Evolutionary conservation across 2,888 invertebrate species (phyloP), one percentile per base, ranked within the genome.

Genomic region (Spilosoma lubricipeda): DNA sequence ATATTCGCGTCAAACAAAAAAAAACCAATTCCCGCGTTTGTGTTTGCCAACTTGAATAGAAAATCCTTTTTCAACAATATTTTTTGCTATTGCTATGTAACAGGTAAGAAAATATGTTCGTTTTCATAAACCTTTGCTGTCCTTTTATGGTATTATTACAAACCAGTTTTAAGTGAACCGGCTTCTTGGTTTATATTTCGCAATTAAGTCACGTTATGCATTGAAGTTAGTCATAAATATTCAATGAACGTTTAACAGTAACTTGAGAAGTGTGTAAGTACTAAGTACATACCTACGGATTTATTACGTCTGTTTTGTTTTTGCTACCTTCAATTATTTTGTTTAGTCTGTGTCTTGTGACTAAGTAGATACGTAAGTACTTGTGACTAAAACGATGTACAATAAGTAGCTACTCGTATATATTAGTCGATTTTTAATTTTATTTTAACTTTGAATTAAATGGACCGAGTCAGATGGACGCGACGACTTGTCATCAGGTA

Each of bases 131-230:
- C 67, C 45, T 66, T 75, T 74, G 18, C 30, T 72, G 52, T 65
- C 74, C 48, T 2, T 77, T 70, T 13, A 82, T 52, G 79, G 74
- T 79, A 77, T 83, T 83, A 84, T 76, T 78, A 33, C 63, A 80
- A 81, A 84, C 82, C 72, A 76, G 82, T 78, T 76, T 76, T 65
- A 68, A 63, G 69, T 75, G 72, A 79, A 82, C 77, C 74, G 79
- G 80, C 80, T 82, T 77, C 80, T 81, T 67, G 76, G 76, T 68
- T 74, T 73, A 81, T 81, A 83, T 85, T 85, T 85, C 80, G 80
- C 79, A 83, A 85, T 82, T 79, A 80, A 83, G 76, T 80, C 84
- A 84, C 83, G 79, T 77, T 80, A 80, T 63, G 76, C 77, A 82
- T 79, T 83, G 75, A 80, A 82, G 67, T 79, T 73, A 80, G 79